A percentile compares a stretch with the other conserved stretches of the same genome.
These are phyloP conservation scores for Pteruthius melanotis DNA, from an alignment of 2,113 vertebrate genomes.

Conservation along the genomic window DNA sequence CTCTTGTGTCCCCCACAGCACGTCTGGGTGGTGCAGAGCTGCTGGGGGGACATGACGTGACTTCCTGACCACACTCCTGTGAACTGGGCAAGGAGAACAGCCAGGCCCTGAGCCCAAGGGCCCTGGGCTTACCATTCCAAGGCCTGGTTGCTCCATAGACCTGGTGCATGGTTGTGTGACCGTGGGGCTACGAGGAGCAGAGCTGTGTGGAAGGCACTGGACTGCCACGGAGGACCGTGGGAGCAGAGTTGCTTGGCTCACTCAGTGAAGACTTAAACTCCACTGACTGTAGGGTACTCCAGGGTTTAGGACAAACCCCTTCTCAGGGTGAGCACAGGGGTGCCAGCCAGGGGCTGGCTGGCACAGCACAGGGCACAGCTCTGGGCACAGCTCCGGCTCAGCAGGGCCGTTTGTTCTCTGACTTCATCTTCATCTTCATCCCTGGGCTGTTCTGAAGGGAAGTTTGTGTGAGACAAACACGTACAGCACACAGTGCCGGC, in stretches of 20 bases:
- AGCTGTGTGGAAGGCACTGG: neutral
- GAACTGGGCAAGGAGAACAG: neutral
- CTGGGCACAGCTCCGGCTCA: neutral
- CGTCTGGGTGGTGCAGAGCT: neutral
- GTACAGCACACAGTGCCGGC: neutral
- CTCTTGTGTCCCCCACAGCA: accelerated
- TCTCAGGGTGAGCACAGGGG: neutral
- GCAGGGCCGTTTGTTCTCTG: neutral
- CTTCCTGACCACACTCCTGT: neutral
- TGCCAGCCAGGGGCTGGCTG: neutral
- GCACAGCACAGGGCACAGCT: neutral
- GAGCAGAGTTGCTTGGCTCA: neutral
- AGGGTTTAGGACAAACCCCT: neutral
- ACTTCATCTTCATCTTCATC: neutral
- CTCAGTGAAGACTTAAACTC: neutral
- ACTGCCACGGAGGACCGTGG: neutral
- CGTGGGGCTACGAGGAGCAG: neutral
- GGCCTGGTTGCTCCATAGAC: neutral
- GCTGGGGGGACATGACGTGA: neutral
- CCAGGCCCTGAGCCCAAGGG: neutral
- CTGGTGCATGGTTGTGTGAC: neutral
- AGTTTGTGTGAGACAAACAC: neutral
- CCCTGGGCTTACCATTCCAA: neutral
- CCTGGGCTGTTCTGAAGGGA: neutral
- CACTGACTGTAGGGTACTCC: neutral